Percentiles rank a stretch among this genome's conserved stretches.
Evolutionary conservation across 2,888 invertebrate species (phyloP).

Genomic region (Sericinus montela): DNA sequence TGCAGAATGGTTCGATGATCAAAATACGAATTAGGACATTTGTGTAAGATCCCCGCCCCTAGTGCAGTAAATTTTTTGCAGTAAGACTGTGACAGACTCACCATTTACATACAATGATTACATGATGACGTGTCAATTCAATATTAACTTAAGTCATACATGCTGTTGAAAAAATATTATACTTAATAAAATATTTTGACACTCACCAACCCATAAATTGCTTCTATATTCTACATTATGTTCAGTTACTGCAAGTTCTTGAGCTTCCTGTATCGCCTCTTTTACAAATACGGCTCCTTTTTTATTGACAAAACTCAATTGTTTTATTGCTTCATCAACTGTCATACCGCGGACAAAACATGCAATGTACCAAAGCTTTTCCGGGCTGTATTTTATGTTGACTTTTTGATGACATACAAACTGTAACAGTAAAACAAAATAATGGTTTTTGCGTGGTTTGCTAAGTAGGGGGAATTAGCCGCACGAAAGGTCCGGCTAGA

Average conservation of each 20-base stretch:
- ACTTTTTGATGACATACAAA: constrained; percentile 91
- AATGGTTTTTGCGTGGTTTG: no score
- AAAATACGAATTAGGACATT: no score
- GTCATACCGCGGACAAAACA: constrained; percentile 92
- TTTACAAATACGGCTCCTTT: constrained; percentile 87
- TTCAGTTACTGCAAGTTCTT: constrained; percentile 88
- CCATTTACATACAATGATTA: no score
- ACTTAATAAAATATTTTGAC: background rate
- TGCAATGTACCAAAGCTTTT: constrained; percentile 96
- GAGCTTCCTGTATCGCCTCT: constrained; percentile 92
- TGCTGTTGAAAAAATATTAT: no score
- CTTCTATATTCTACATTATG: constrained; percentile 97
- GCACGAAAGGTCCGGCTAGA: no score
- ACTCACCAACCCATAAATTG: constrained; percentile 95
- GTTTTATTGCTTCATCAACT: constrained; percentile 96
- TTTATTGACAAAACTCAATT: constrained; percentile 89
- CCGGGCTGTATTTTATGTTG: constrained; percentile 93
- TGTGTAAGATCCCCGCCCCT: no score
- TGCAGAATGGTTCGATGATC: no score
- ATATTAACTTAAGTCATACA: no score
- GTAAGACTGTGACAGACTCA: no score
- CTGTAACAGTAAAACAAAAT: constrained; percentile 66
- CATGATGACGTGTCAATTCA: no score
- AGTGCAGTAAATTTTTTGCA: no score
- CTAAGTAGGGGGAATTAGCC: no score